Conservation (phyloP, 2,888 invertebrate species). For the Pristionchus maxplancki region DNA sequence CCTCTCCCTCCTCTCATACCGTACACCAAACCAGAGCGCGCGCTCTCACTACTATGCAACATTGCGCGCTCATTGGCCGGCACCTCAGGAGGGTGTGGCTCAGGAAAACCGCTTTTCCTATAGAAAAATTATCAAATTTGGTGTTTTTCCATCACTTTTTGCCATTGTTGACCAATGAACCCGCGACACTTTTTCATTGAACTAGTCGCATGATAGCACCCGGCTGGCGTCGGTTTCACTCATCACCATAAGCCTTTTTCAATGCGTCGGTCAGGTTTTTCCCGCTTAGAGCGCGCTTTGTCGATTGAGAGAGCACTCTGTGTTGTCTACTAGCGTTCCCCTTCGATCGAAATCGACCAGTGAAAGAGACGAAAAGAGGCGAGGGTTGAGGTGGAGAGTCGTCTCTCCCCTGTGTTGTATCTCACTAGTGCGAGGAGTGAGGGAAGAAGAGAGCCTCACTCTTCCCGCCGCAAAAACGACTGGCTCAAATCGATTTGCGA, state of each 20-base stretch:
- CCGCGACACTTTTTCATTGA: too few species aligned
- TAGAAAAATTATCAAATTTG: neutral
- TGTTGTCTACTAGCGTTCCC: neutral
- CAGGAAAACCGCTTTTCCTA: neutral
- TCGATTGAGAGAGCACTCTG: neutral
- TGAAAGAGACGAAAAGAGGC: neutral
- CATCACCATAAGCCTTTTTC: neutral
- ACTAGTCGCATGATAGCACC: too few species aligned
- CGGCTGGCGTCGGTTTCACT: neutral
- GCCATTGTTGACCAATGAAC: too few species aligned
- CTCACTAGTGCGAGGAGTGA: neutral
- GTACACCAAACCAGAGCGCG: conserved; percentile 33
- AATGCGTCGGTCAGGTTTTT: neutral
- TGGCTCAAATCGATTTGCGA: conserved; percentile 38
- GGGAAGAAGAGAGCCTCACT: neutral
- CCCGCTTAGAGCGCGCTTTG: conserved; percentile 24
- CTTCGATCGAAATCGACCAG: conserved; percentile 29
- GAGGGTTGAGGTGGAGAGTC: neutral
- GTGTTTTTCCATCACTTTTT: too few species aligned
- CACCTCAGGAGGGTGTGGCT: neutral
- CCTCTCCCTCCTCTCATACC: conserved; percentile 27
- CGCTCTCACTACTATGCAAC: neutral
- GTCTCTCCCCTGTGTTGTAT: neutral
- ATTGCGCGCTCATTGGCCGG: neutral
- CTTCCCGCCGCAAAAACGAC: neutral